Conservation (phyloP, 2,888 invertebrate genomes). For the Eurytoma californica region DNA sequence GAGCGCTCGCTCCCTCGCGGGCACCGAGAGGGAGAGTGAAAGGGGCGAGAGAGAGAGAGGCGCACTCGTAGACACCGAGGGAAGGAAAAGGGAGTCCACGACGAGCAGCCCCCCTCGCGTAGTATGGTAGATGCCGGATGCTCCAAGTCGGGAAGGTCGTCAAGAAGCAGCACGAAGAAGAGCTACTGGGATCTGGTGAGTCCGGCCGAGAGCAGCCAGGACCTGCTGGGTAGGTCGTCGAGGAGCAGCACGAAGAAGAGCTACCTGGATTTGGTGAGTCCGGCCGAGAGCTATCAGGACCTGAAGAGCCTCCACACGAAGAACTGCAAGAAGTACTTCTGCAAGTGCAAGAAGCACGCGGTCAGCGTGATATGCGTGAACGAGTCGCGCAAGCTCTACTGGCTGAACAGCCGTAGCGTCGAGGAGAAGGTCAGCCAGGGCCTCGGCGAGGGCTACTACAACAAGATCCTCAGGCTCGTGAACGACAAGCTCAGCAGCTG, state of each 20-base stretch:
- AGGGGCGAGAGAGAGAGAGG: too few relatives aligned
- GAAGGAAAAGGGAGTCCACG: background rate
- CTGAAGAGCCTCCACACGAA: slow-evolving; percentile 67
- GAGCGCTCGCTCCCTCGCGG: background rate
- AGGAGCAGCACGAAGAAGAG: slow-evolving; percentile 41
- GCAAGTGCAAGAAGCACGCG: slow-evolving; percentile 71
- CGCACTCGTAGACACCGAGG: too few relatives aligned
- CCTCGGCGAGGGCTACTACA: slow-evolving; percentile 71
- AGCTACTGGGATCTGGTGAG: slow-evolving; percentile 67
- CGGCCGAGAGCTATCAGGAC: slow-evolving; percentile 67
- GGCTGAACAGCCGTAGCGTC: slow-evolving; percentile 72
- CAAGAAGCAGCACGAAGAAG: slow-evolving; percentile 23
- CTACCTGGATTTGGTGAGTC: slow-evolving; percentile 69
- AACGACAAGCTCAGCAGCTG: slow-evolving; percentile 70
- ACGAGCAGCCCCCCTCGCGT: slow-evolving; percentile 33
- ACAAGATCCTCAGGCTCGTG: slow-evolving; percentile 69
- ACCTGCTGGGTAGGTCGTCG: slow-evolving; percentile 1
- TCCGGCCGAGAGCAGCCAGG: background rate
- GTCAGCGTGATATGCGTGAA: slow-evolving; percentile 72
- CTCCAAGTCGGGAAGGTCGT: slow-evolving; percentile 40
- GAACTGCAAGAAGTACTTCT: slow-evolving; percentile 71
- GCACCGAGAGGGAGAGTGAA: background rate
- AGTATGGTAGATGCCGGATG: slow-evolving; percentile 51
- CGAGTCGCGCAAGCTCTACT: slow-evolving; percentile 70
- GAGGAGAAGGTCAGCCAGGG: slow-evolving; percentile 71